phyloP scores from a whole-genome alignment of 2,113 vertebrate genomes.

The Vulpes ferrilata region DNA sequence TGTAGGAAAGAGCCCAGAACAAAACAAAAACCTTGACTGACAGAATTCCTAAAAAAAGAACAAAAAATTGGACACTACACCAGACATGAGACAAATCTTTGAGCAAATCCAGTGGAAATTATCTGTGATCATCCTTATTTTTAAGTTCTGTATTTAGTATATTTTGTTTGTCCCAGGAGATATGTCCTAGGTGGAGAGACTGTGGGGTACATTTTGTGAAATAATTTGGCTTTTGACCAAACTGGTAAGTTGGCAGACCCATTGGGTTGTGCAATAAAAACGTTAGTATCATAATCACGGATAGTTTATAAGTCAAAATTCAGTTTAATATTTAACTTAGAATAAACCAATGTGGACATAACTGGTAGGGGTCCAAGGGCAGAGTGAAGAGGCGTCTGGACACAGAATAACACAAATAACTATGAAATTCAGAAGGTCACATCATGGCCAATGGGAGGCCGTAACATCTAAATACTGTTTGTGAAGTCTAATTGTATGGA shows the following conservation, averaged over 20 bases:
- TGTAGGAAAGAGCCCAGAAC: not conserved
- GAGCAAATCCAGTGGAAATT: not conserved
- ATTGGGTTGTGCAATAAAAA: not conserved
- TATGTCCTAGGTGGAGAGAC: not conserved
- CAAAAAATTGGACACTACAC: not conserved
- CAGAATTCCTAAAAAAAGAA: not conserved
- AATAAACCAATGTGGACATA: not conserved
- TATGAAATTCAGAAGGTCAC: not conserved
- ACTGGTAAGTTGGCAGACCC: not conserved
- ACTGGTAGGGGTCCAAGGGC: not conserved
- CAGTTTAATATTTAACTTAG: not conserved
- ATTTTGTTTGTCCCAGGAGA: not conserved
- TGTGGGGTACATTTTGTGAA: not conserved
- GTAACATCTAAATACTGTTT: not conserved
- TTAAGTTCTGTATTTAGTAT: not conserved
- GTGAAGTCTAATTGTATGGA: not conserved
- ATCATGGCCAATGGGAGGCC: not conserved
- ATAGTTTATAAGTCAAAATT: not conserved
- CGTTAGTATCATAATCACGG: not conserved
- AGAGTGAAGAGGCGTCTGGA: not conserved
- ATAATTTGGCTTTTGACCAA: slow-evolving; percentile 26
- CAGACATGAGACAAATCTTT: not conserved
- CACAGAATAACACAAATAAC: not conserved
- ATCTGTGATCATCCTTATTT: not conserved
- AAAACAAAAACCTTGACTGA: not conserved